Evolutionary conservation across 1,140 invertebrate genomes (phyloP).

Genomic region (Drosophila tani): DNA sequence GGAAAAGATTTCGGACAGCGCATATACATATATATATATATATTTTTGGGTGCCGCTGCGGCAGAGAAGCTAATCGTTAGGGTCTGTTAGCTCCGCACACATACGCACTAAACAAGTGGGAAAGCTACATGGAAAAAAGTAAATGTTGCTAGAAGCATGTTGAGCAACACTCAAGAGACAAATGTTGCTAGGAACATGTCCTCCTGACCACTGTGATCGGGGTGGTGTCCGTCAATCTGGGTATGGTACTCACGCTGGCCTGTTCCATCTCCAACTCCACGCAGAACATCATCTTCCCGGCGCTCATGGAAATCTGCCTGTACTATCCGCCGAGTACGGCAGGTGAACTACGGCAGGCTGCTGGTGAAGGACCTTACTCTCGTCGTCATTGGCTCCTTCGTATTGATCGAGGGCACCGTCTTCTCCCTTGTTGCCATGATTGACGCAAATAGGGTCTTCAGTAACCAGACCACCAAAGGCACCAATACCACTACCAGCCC

Average conservation of each 20-base stretch:
- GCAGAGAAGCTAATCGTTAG: too few relatives aligned
- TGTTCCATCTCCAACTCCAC: constrained; percentile 41
- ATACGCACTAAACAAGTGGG: too few relatives aligned
- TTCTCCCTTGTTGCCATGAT: constrained; percentile 25
- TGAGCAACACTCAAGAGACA: too few relatives aligned
- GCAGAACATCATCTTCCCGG: constrained; percentile 59
- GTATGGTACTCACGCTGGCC: constrained; percentile 36
- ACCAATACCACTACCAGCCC: too few relatives aligned
- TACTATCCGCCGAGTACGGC: constrained; percentile 7
- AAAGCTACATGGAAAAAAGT: too few relatives aligned
- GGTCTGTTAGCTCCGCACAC: too few relatives aligned
- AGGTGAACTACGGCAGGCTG: constrained; percentile 34
- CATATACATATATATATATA: too few relatives aligned
- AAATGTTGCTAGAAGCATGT: too few relatives aligned
- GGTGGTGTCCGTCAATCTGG: constrained; percentile 35
- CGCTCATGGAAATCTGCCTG: constrained; percentile 48
- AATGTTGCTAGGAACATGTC: neutral
- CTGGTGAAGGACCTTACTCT: constrained; percentile 42
- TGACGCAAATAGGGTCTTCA: neutral
- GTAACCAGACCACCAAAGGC: too few relatives aligned
- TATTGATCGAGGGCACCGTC: constrained; percentile 31
- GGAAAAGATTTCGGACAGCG: too few relatives aligned
- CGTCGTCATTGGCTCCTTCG: constrained; percentile 23
- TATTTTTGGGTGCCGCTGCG: too few relatives aligned
- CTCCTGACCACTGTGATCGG: constrained; percentile 37